phyloP scores from a whole-genome alignment of 2,113 vertebrate species.

The Narcine bancroftii region DNA sequence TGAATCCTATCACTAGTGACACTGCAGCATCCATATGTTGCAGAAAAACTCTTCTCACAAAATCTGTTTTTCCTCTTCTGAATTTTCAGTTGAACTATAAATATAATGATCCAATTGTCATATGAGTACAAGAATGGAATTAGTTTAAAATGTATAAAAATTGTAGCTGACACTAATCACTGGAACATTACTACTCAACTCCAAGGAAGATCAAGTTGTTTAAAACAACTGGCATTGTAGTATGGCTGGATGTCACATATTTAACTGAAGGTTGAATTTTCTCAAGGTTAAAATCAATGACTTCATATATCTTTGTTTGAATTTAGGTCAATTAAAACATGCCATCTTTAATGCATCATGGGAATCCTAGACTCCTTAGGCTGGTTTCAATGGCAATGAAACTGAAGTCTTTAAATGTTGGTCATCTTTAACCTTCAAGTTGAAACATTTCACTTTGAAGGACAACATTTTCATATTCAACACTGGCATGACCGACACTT shows the following conservation, averaged over 20 bases:
- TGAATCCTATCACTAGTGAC: not conserved
- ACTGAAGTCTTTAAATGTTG: not conserved
- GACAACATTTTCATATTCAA: not conserved
- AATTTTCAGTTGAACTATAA: not conserved
- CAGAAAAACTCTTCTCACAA: not conserved
- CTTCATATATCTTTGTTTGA: slow-evolving; percentile 28
- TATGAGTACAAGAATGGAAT: not conserved
- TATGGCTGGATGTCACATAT: not conserved
- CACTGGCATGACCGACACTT: slow-evolving; percentile 11
- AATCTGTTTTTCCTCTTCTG: not conserved
- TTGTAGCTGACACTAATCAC: not conserved
- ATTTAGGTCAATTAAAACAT: slow-evolving; percentile 11
- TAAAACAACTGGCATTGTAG: not conserved
- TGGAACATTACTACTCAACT: not conserved
- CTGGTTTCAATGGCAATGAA: not conserved
- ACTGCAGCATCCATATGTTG: not conserved
- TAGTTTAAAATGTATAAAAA: not conserved
- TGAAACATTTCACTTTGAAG: not conserved
- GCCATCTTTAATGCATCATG: not conserved
- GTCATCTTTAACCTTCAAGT: slow-evolving; percentile 1
- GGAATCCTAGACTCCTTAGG: not conserved
- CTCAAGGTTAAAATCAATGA: not conserved
- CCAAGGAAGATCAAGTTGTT: not conserved
- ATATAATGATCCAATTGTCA: not conserved
- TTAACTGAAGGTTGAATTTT: slow-evolving; percentile 2